Base-by-base conservation (phyloP, 2,888 invertebrate genomes). In the Sthenelais limicola region DNA sequence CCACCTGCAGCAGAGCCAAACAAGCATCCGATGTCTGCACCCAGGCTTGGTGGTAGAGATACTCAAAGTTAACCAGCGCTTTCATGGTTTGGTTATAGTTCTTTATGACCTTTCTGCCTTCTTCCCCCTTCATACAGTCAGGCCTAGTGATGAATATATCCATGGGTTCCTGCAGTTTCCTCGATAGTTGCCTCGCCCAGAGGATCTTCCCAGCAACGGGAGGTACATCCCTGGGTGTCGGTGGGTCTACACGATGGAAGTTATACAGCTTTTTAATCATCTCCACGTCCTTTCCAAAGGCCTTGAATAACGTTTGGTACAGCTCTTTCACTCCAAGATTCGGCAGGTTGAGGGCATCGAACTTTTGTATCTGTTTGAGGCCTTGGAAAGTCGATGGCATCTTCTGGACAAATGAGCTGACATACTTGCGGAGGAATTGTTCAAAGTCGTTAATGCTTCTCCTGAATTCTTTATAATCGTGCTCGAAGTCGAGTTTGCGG, bases 1-100 rank as follows among this genome's bases (percentile, higher is more conserved):
- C n/a, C n/a, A n/a, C n/a, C 1, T 67, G 47, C 30, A 67, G 15
- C 24, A 67, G 4, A 21, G 43, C 21, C 2, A 47, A 28, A 54
- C 93, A 92, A 88, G 93, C 91, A 68, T 92, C 92, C 30, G 92
- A 91, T 84, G 93, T 92, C 82, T 92, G 91, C 76, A 89, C 91
- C 95, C 95, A 95, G 0, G 94, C 93, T 78, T 91, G 90, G 82
- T 95, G 94, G 85, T 94, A 93, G 73, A 94, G 92, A 81, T 93
- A 90, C 87, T 95, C 95, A 82, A 93, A 95, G 83, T 94, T 94
- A 21, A 93, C 91, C 76, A 95, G 92, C 2, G 94, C 94, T 74
- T 92, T 92, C 35, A 92, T 91, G 87, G 95, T 90, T 1, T 93
- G 92, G 83, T 95, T 95, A 84, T 92, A 95, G 68, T 93, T 81